Base-by-base conservation (phyloP, 2,797 vertebrate genomes). In the Helostoma temminkii region DNA sequence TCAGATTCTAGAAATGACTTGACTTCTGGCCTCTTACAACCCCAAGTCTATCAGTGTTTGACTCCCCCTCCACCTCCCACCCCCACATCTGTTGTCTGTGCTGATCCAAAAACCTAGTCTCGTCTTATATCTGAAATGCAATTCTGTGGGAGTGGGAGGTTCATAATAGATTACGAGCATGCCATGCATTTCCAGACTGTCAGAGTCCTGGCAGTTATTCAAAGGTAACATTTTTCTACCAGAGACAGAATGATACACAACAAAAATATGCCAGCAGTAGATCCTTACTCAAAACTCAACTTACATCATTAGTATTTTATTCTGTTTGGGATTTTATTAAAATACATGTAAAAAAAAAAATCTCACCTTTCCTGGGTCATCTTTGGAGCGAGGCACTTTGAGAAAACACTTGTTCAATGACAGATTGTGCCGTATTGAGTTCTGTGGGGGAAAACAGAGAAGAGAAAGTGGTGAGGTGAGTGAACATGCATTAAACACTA, bases 371-470 rank as follows among this genome's bases (percentile, higher is more conserved):
- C 96, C 96, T 1, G 96, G 96, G 91, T 97, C 96, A 90, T 97
- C 96, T 95, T 97, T 97, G 89, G 96, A 97, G 92, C 96, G 95
- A 96, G 96, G 96, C 95, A 97, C 96, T 97, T 97, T 97, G 93
- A 97, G 95, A 93, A 97, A 97, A 96, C 96, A 97, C 92, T 97
- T 97, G 92, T 97, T 97, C 93, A 97, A 89, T 57, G 96, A 97
- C 87, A 97, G 93, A 93, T 97, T 97, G 94, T 97, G 96, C 91
- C 96, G 93, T 94, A 97, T 97, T 66, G 96, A 97, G 93, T 97
- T 97, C 96, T 97, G 94, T 73, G 79, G 69, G 80, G 56, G 68
- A 78, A 85, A 65, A 76, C 24, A 89, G 41, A 88, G 56, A 91
- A 83, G 43, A 83, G 39, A 83, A 36, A 71, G 34, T 11, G 72